A percentile compares a stretch with the other conserved stretches of the same genome.
These are phyloP conservation scores for Peribatodes rhomboidaria DNA, from an alignment of 2,888 invertebrate species.

Conservation along the genomic window DNA sequence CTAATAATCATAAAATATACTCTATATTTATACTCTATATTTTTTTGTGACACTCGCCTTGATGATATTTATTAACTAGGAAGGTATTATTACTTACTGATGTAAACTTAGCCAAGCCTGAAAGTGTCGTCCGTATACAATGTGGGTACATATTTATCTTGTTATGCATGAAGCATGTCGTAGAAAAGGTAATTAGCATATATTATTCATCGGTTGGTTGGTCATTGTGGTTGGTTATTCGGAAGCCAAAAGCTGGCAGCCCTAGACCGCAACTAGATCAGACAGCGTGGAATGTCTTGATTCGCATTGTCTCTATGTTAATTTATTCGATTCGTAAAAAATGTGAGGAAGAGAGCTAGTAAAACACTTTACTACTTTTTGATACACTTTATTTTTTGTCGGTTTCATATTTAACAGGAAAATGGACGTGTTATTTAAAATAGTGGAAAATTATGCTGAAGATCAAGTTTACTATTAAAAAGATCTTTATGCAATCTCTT, in stretches of 20 bases:
- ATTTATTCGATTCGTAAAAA: slow-evolving; percentile 41
- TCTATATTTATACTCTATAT: too few species aligned
- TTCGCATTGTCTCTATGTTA: slow-evolving; percentile 44
- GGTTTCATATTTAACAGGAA: slow-evolving; percentile 1
- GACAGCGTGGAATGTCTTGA: slow-evolving; percentile 35
- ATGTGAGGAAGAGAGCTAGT: slow-evolving; percentile 20
- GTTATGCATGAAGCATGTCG: too few species aligned
- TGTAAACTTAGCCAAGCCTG: too few species aligned
- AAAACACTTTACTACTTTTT: slow-evolving; percentile 10
- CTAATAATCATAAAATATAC: too few species aligned
- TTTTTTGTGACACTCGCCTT: too few species aligned
- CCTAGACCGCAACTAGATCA: slow-evolving; percentile 38
- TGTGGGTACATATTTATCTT: too few species aligned
- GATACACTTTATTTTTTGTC: neutral
- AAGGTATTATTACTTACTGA: too few species aligned
- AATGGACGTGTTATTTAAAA: neutral
- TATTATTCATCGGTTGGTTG: too few species aligned
- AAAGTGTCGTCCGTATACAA: too few species aligned
- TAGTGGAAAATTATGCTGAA: neutral
- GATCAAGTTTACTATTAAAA: neutral
- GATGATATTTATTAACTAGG: too few species aligned
- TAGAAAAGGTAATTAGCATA: too few species aligned
- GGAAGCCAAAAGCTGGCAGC: slow-evolving; percentile 10
- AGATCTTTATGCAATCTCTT: too few species aligned
- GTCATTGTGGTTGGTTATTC: neutral